Percentiles rank a stretch among this genome's conserved stretches.
Conservation (phyloP, 2,113 vertebrate species). For the Gallinago paraguaiae region DNA sequence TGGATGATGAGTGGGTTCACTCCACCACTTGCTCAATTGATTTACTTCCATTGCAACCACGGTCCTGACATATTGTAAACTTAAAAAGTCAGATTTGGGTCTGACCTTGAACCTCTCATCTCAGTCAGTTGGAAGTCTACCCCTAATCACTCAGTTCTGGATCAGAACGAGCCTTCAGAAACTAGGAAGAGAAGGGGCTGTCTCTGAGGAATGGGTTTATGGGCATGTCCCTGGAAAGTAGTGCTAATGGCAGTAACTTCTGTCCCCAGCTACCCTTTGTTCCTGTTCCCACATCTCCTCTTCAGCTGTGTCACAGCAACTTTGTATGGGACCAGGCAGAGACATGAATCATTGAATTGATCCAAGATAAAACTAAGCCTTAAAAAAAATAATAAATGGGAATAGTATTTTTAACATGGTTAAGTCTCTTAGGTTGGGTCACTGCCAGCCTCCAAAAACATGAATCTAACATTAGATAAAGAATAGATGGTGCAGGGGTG, state of each 20-base stretch:
- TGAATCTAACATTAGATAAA: background rate
- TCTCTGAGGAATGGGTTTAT: background rate
- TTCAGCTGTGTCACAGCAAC: background rate
- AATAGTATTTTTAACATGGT: background rate
- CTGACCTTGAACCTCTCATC: background rate
- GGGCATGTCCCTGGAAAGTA: background rate
- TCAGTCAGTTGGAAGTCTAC: background rate
- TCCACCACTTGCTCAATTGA: background rate
- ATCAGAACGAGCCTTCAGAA: background rate
- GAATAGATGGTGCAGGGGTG: background rate
- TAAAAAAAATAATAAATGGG: background rate
- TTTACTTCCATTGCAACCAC: slow-evolving; percentile 2
- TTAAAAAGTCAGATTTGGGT: background rate
- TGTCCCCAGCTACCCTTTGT: background rate
- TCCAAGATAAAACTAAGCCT: background rate
- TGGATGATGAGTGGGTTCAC: background rate
- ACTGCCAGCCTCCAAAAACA: background rate
- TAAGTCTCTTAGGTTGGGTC: background rate
- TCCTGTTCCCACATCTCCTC: background rate
- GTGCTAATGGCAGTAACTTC: background rate
- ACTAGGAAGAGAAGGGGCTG: background rate
- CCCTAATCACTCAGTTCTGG: background rate
- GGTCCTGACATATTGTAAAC: background rate
- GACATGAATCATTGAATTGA: background rate
- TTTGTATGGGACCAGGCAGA: background rate